A percentile compares a stretch with the other conserved stretches of the same genome.
Conservation (phyloP, 2,888 invertebrate species). For the Eupithecia subfuscata region DNA sequence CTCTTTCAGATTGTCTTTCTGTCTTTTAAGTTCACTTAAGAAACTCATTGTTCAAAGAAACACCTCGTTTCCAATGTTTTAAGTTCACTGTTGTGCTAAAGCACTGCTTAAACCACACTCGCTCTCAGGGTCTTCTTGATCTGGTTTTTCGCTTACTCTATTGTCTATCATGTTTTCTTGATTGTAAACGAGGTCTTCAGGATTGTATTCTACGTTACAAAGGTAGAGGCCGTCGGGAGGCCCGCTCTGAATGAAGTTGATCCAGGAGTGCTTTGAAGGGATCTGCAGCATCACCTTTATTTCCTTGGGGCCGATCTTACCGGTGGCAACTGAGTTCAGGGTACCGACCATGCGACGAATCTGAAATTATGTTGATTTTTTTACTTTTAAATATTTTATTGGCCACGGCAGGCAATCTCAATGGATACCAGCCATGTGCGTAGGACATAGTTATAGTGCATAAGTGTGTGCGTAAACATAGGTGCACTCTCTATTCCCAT, state of each 20-base stretch:
- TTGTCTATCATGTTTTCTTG: conserved; percentile 22
- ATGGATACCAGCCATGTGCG: too few species aligned
- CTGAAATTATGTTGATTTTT: conserved; percentile 68
- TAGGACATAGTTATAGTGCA: background rate
- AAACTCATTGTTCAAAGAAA: conserved; percentile 78
- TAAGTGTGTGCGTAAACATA: too few species aligned
- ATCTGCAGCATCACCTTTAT: conserved; percentile 90
- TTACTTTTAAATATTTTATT: background rate
- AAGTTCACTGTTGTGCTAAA: background rate
- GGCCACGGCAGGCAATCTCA: too few species aligned
- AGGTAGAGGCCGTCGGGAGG: conserved; percentile 90
- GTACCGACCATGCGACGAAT: conserved; percentile 90
- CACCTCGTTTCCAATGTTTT: background rate
- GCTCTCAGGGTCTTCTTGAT: conserved; percentile 34
- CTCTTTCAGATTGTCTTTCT: conserved; percentile 83
- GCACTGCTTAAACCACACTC: conserved; percentile 26
- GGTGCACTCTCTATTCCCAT: too few species aligned
- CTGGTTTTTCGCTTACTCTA: conserved; percentile 39
- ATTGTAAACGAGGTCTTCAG: conserved; percentile 79
- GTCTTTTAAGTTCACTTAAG: conserved; percentile 81
- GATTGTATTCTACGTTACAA: conserved; percentile 87
- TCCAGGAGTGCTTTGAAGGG: conserved; percentile 89
- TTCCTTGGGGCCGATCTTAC: conserved; percentile 85
- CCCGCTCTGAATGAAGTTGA: conserved; percentile 70
- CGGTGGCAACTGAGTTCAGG: conserved; percentile 85